A percentile compares a stretch with the other conserved stretches of the same genome.
These are phyloP conservation scores for Archocentrus centrarchus DNA, from an alignment of 2,113 vertebrate species.

Conservation along the genomic window DNA sequence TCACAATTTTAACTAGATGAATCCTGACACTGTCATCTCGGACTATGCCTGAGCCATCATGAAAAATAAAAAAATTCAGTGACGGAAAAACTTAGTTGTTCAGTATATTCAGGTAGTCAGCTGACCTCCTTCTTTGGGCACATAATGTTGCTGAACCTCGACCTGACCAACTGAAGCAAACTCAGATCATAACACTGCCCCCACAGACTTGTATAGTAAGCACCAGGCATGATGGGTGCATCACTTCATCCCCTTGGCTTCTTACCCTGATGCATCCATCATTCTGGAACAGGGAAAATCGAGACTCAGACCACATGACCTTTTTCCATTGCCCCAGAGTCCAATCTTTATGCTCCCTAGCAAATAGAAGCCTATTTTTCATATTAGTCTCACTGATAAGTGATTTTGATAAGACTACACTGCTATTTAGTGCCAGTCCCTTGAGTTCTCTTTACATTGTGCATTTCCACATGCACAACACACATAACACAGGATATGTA, in stretches of 20 bases:
- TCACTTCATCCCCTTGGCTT: not conserved
- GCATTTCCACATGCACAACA: not conserved
- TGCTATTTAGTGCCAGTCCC: not conserved
- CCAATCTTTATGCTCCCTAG: not conserved
- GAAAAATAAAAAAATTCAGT: not conserved
- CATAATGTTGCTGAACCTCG: not conserved
- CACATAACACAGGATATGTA: too few species aligned
- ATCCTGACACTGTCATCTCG: not conserved
- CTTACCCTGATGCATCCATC: not conserved
- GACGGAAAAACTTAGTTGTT: not conserved
- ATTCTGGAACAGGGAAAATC: not conserved
- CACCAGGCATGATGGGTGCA: not conserved
- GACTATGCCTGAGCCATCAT: not conserved
- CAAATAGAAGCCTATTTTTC: not conserved
- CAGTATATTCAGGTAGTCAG: not conserved
- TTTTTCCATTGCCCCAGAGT: not conserved
- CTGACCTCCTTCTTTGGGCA: not conserved
- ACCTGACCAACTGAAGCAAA: not conserved
- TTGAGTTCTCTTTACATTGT: not conserved
- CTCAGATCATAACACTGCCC: not conserved
- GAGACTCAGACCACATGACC: too few species aligned
- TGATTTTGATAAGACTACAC: not conserved
- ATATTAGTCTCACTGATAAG: not conserved
- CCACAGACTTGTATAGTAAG: not conserved
- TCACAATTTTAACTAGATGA: not conserved